Percentiles rank a stretch among this genome's conserved stretches.
Evolutionary conservation across 2,797 vertebrate species (phyloP).

Genomic region (Vultur gryphus): DNA sequence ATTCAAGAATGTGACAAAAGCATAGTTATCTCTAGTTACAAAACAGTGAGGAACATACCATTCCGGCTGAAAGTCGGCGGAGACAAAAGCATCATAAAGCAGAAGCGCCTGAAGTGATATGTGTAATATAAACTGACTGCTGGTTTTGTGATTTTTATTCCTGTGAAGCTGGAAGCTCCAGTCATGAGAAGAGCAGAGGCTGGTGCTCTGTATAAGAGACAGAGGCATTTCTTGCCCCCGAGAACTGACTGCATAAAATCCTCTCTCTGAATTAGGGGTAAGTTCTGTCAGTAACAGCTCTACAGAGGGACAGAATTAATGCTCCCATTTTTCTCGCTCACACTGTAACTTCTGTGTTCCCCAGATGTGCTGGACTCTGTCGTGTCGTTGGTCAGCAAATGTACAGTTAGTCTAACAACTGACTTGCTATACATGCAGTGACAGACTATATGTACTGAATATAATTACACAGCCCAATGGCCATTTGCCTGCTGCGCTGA

Average conservation of each 20-base stretch:
- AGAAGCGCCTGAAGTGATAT: neutral
- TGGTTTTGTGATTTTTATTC: neutral
- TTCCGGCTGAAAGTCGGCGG: neutral
- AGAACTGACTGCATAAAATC: neutral
- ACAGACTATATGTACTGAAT: neutral
- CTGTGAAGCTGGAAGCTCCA: conserved; percentile 12
- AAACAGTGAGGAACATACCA: neutral
- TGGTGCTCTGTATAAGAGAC: neutral
- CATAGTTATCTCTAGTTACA: neutral
- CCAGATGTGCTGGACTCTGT: neutral
- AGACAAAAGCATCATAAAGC: neutral
- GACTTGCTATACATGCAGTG: neutral
- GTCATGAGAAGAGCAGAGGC: neutral
- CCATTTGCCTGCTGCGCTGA: neutral
- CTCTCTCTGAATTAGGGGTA: neutral
- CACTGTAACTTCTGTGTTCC: conserved; percentile 15
- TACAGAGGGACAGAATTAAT: neutral
- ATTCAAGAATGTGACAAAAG: neutral
- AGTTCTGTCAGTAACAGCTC: conserved; percentile 17
- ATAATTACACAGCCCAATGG: neutral
- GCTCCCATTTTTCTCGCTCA: neutral
- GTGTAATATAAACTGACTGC: neutral
- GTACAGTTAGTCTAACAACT: neutral
- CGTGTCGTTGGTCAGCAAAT: neutral
- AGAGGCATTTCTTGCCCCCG: neutral